Evolutionary conservation across 2,888 invertebrate species (phyloP), one percentile per base, ranked within the genome.

Genomic region (Drosophila prolongata): DNA sequence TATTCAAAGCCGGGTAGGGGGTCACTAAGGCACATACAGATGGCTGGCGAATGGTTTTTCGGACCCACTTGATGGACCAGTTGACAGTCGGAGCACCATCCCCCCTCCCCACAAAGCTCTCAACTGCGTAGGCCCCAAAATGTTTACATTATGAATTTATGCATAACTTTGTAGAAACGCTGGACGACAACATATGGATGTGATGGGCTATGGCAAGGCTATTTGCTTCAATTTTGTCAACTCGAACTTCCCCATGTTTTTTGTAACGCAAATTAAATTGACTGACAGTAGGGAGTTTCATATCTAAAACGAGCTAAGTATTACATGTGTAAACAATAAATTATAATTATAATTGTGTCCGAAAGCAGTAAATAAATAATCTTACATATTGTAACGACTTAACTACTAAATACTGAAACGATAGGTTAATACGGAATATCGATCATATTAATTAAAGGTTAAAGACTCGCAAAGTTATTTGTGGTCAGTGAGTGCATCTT

Each of bases 11-110:
- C 82, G 75, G 83, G 72, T 72, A 79, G 66, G 80, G 64, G 80
- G 78, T 64, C 62, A 43, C 42, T 43, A 67, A 54, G 66, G 54
- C 40, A 40, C 34, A 38, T 13, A 46, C 43, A 52, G 52, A 46
- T 46, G 19, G 50, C 66, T 38, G 61, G 19, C 56, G 35, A 59
- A 42, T 62, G 16, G 47, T 60, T 27, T 53, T 68, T 68, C 27
- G 70, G 70, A 43, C 61, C 46, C 53, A 52, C 55, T 71, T 71
- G 73, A 72, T 64, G 70, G 73, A 44, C 65, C 81, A 77, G 80
- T 80, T 86, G 87, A 83, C 87, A 86, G 77, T 55, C 83, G 67
- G 70, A 60, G 75, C 79, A 68, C 47, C 24, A 42, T 9, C 14
- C 38, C 37, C 49, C 24, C 43, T 40, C 8, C 37, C 19, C 24